Percentiles rank a stretch among this genome's conserved stretches.
phyloP scores from a whole-genome alignment of 2,888 invertebrate species.

The Himalopsyche tibetana region DNA sequence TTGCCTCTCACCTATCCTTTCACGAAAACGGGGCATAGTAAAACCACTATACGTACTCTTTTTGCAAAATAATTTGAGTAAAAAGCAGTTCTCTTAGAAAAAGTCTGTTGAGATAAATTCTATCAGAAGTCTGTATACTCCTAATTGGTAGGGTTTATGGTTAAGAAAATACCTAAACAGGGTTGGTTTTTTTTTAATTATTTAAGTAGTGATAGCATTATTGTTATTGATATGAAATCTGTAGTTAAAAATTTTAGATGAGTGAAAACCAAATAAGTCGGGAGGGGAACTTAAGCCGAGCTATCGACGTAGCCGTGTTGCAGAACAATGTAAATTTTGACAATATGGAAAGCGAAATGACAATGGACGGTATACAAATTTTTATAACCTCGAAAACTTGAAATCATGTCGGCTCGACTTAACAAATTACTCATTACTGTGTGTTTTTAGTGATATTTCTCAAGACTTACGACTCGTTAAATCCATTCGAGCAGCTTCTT shows the following conservation, averaged over 20 bases:
- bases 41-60: no score
- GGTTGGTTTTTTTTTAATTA: no score
- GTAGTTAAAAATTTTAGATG: not conserved
- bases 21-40: no score
- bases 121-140: no score
- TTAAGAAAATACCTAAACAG: no score
- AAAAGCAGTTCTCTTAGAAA: no score
- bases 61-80: no score
- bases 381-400: not conserved
- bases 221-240: not conserved
- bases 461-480: constrained; percentile 81
- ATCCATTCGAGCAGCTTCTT: constrained; percentile 80
- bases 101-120: no score
- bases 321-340: constrained; percentile 74
- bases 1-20: no score
- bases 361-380: constrained; percentile 76
- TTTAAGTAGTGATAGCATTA: no score
- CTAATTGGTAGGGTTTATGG: no score
- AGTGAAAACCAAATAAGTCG: not conserved
- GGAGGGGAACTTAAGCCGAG: not conserved
- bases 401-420: not conserved
- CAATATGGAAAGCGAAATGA: constrained; percentile 76
- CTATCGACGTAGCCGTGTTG: constrained; percentile 72
- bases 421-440: constrained; percentile 32
- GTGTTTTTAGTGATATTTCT: constrained; percentile 77